Percentiles rank a stretch among this genome's conserved stretches.
Evolutionary conservation across 1,140 invertebrate genomes (phyloP).

Genomic region (Metaphire vulgaris): DNA sequence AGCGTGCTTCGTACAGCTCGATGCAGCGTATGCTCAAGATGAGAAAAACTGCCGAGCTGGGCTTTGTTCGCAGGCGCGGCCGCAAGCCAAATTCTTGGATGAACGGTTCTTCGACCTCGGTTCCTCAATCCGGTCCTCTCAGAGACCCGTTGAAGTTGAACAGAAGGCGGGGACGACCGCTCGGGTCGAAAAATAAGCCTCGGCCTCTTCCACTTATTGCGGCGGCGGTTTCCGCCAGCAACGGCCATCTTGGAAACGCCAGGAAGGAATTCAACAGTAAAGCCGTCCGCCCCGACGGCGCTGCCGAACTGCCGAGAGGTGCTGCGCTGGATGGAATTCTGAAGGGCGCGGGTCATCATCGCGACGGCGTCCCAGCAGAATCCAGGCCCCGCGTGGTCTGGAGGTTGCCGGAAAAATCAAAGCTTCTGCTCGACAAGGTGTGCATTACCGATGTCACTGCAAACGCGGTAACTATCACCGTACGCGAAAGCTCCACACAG

Average conservation of each 20-base stretch:
- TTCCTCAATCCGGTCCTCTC: too few relatives aligned
- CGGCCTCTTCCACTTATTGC: background rate
- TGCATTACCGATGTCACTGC: conserved; percentile 22
- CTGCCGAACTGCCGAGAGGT: too few relatives aligned
- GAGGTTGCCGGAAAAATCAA: conserved; percentile 7
- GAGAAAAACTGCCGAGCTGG: background rate
- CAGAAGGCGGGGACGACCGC: background rate
- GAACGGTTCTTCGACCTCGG: background rate
- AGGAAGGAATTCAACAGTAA: too few relatives aligned
- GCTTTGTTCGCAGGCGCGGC: background rate
- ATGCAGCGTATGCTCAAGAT: background rate
- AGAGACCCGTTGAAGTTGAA: background rate
- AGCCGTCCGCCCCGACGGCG: too few relatives aligned
- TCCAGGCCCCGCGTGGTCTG: background rate
- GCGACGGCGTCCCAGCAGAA: background rate
- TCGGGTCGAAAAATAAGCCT: background rate
- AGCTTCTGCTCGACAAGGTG: conserved; percentile 17
- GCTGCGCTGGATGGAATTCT: too few relatives aligned
- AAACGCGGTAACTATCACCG: conserved; percentile 9
- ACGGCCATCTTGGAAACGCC: too few relatives aligned
- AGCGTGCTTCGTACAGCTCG: background rate
- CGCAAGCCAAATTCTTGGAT: background rate
- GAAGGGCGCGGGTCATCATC: too few relatives aligned
- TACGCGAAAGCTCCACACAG: conserved; percentile 12
- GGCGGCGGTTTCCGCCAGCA: too few relatives aligned